Base-by-base conservation (phyloP, 2,797 vertebrate genomes). In the Eospalax fontanierii region DNA sequence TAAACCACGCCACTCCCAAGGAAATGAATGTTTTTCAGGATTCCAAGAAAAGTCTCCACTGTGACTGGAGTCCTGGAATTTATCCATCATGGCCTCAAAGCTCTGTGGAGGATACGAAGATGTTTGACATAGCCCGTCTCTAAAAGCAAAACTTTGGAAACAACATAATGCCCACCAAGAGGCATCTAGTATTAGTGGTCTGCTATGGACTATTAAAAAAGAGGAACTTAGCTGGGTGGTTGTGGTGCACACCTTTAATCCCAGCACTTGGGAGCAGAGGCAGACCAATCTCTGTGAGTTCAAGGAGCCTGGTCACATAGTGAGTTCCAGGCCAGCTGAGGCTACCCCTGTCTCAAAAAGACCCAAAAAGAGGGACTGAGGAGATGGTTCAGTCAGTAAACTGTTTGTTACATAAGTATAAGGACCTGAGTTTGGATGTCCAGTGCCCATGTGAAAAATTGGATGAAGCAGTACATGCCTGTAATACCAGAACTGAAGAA, bases 21-120 rank as follows among this genome's bases (percentile, higher is more conserved):
- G 33, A 93, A 93, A 90, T 26, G 1, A 89, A 26, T 33, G 43
- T 24, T 93, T 90, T 85, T 85, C 54, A 93, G 57, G 15, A 89
- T 81, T 85, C 73, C 57, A 81, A 89, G 38, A 81, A 80, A 92
- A 91, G 40, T 9, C 15, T 87, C 46, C 65, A 35, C 54, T 78
- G 57, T 35, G 22, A 63, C 63, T 66, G 16, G 24, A 22, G 14
- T 3, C 83, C 70, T 68, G 73, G 43, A 33, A 80, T 83, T 74
- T 78, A 63, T 79, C 92, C 61, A 63, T 21, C 26, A 82, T 57
- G 68, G 73, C 9, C 57, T 93, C 63, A 73, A 43, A 87, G 61
- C 63, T 50, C 1, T 14, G 8, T 38, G 35, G 1, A 26, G 33
- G 40, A 3, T 16, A 54, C 15, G 24, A 79, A 65, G 40, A 38